Percentiles rank a stretch among this genome's conserved stretches.
These are phyloP conservation scores for Pseudomyrmex flavicornis DNA, from an alignment of 1,140 invertebrate genomes.

Conservation along the genomic window DNA sequence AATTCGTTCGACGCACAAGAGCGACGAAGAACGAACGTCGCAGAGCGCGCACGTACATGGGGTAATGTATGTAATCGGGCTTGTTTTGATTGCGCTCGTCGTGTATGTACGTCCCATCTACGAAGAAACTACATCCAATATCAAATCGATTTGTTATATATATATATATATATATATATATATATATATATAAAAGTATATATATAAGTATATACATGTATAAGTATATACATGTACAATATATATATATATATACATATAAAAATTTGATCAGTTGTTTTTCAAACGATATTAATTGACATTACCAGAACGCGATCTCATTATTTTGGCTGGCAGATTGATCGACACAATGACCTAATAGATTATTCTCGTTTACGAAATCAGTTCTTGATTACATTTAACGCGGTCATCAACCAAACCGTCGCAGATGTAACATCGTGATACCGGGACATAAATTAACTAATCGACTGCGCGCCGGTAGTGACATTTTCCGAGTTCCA, in stretches of 20 bases:
- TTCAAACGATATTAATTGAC: no score
- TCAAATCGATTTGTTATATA: no score
- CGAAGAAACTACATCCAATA: no score
- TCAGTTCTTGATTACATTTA: conserved; percentile 71
- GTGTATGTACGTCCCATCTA: no score
- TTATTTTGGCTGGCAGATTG: conserved; percentile 19
- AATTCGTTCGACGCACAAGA: conserved; percentile 71
- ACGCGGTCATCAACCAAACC: conserved; percentile 56
- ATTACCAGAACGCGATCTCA: not conserved
- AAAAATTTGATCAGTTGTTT: no score
- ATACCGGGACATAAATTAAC: conserved; percentile 72
- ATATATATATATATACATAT: no score
- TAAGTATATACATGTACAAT: no score
- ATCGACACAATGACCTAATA: conserved; percentile 24
- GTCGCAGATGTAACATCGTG: conserved; percentile 50
- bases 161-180: no score
- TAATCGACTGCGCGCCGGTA: conserved; percentile 59
- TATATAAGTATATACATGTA: no score
- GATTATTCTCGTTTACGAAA: conserved; percentile 50
- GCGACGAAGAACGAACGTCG: not conserved
- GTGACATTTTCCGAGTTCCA: conserved; percentile 54
- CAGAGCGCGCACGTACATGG: no score
- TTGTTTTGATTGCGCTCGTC: not conserved
- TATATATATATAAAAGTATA: no score
- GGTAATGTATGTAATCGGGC: no score